Base-by-base conservation (phyloP, 2,888 invertebrate genomes). In the Andrena minutula region DNA sequence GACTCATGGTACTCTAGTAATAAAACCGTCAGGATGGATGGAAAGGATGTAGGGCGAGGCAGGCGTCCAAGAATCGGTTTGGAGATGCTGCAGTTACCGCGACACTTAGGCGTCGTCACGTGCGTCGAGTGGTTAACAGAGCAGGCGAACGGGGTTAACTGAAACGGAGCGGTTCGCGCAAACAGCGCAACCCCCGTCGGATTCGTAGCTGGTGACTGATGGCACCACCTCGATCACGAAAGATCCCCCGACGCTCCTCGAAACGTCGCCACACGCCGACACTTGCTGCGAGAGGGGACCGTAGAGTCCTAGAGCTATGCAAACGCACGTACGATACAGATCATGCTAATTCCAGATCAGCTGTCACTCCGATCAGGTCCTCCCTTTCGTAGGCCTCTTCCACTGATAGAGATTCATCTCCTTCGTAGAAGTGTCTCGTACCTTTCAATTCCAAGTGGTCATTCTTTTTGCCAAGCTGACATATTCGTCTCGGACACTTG, bases 191-290 rank as follows among this genome's bases (percentile, higher is more conserved):
- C 89, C 78, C 68, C 79, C 64, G 76, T 72, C 85, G 86, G 88
- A 90, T 89, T 90, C 90, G 85, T 87, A 88, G 70, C 79, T n/a
- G 78, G 87, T 93, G 92, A 93, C 91, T 92, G 92, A 93, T 93
- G 93, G 89, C 90, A 90, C 86, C 90, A 91, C 90, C 87, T 92
- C 92, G 90, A 93, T 93, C 93, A 92, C 91, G 86, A 82, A 74
- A 28, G 81, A 82, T 87, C 90, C 89, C 86, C 87, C 85, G 87
- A 70, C 75, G 76, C 79, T 65, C 77, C 82, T 85, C 75, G 79
- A 85, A 80, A 85, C 87, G 86, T 87, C 86, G 86, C 85, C 86
- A 84, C 86, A 70, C 83, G 84, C 70, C 82, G 16, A 32, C 28
- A 53, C n/a, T n/a, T 16, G 30, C 41, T n/a, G 47, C 4, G 47